Evolutionary conservation across 2,888 invertebrate genomes (phyloP).

Genomic region (Heteropelma amictum): DNA sequence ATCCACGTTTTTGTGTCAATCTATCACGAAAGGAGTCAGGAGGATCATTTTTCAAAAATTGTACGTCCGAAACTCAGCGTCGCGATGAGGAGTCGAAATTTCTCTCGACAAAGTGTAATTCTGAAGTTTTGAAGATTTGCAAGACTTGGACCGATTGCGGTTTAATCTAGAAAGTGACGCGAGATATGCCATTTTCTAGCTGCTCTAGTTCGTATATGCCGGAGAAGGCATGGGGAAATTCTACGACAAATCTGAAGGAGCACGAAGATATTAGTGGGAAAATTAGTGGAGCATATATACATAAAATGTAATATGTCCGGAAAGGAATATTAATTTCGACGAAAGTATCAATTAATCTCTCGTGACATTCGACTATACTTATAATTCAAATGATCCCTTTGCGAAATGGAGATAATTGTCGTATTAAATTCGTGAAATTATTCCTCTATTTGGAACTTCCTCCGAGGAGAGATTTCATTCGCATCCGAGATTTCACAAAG

Average conservation of each 20-base stretch:
- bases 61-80: too few species aligned
- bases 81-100: too few species aligned
- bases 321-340: background rate
- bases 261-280: conserved; percentile 49
- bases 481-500: too few species aligned
- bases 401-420: background rate
- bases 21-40: too few species aligned
- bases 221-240: background rate
- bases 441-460: too few species aligned
- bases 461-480: too few species aligned
- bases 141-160: too few species aligned
- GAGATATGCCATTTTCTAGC: background rate
- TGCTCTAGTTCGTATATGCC: background rate
- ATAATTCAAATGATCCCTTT: conserved; percentile 12
- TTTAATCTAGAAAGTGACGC: background rate
- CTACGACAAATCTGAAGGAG: background rate
- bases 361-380: too few species aligned
- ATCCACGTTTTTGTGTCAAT: too few species aligned
- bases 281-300: conserved; percentile 26
- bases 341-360: background rate
- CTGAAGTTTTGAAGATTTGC: too few species aligned
- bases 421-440: background rate
- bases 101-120: too few species aligned
- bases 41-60: too few species aligned
- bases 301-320: background rate